Evolutionary conservation across 2,113 vertebrate species (phyloP).

Genomic region (Prionailurus viverrinus): DNA sequence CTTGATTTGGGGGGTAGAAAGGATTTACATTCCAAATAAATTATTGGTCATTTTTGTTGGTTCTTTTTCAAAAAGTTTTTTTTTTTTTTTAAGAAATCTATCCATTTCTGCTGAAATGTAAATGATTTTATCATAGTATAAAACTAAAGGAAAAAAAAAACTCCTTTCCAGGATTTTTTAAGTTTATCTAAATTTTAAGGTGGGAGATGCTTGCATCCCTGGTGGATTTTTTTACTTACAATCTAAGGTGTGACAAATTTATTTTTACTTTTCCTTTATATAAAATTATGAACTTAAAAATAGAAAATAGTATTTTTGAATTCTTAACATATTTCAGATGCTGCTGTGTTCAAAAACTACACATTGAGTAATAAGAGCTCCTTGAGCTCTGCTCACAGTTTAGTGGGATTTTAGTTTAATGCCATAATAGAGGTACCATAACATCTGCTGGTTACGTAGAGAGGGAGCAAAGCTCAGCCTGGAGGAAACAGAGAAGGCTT

Average conservation of each 20-base stretch:
- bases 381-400: not conserved
- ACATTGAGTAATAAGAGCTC: not conserved
- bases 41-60: not conserved
- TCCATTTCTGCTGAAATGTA: not conserved
- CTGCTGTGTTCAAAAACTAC: not conserved
- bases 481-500: not conserved
- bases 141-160: not conserved
- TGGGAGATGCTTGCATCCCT: slow-evolving; percentile 8
- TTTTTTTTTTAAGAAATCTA: not conserved
- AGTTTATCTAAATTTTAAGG: slow-evolving; percentile 27
- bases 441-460: not conserved
- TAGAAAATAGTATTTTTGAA: not conserved
- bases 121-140: not conserved
- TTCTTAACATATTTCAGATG: not conserved
- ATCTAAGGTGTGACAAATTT: not conserved
- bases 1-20: not conserved
- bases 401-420: not conserved
- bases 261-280: slow-evolving; percentile 32
- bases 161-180: not conserved
- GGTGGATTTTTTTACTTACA: slow-evolving; percentile 1
- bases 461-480: not conserved
- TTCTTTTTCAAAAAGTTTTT: slow-evolving; percentile 5
- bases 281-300: slow-evolving; percentile 28
- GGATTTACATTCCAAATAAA: not conserved
- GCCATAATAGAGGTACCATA: not conserved